Base-by-base conservation (phyloP, 2,113 vertebrate genomes). In the Labeo catla region DNA sequence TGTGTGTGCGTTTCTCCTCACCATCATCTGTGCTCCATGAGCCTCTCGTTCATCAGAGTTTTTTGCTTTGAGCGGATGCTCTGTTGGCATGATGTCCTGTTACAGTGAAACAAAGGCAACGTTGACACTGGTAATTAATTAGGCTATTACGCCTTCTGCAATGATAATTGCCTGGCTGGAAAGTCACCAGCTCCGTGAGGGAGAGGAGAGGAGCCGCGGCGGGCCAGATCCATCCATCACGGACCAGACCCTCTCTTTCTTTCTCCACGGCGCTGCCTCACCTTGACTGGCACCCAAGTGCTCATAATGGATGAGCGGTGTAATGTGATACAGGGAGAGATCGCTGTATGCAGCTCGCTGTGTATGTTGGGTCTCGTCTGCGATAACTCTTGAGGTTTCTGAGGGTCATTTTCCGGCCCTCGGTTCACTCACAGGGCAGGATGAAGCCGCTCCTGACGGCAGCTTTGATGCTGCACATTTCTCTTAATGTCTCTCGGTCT, bases 61-160 rank as follows among this genome's bases (percentile, higher is more conserved):
- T 90, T 91, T 83, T 72, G 91, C 90, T 91, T 90, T 91, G 88
- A 90, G 95, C 93, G 94, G 96, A 96, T 95, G 91, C 93, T 92
- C 95, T 95, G 94, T 94, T 96, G 95, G 95, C 95, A 94, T 94
- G 94, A 93, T 94, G 96, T 97, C 95, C 96, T 95, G 95, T 96
- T 96, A 96, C 94, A 96, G 95, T 93, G 95, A 96, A 97, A 96
- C 96, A 96, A 97, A 98, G 97, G 96, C 97, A 92, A 93, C 90
- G 89, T 94, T 99, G 98, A 98, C 98, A 98, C 96, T 96, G 96
- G 97, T 99, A 99, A 99, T 99, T 99, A 99, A 99, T 99, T 99
- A 98, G 97, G 95, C 97, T 96, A 98, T 99, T 99, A 98, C 96
- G 95, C 96, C 97, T 98, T 98, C 96, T 93, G 91, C 95, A 95